Base-by-base conservation (phyloP, 2,113 vertebrate genomes). In the Ifrita kowaldi region DNA sequence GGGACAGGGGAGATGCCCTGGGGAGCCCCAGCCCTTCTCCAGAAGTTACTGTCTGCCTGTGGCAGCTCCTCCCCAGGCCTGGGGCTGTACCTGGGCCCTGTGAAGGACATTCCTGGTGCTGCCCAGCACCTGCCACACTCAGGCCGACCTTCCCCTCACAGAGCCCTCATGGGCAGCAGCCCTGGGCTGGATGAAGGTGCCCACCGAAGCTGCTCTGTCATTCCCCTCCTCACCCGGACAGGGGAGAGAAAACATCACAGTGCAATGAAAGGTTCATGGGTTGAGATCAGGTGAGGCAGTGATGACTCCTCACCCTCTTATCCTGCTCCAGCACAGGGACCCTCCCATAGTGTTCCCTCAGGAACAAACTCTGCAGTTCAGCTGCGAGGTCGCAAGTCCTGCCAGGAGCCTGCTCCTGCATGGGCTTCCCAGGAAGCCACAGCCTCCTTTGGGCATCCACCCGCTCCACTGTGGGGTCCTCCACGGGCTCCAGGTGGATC, bases 1-100 rank as follows among this genome's bases (percentile, higher is more conserved):
- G 26, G 16, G 1, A 13, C 11, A 4, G 21, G 9, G 6, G 18
- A 17, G 16, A 14, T 2, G 6, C 0, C 22, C 32, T 0, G 3
- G 11, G 16, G 35, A n/a, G 32, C 18, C 33, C 12, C 55, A 44
- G 44, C 10, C 22, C 37, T 6, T 23, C 3, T 1, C 9, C 70
- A 4, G 13, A 4, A 30, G 35, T 6, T 24, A 16, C 7, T 9
- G 12, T 19, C 33, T 37, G 22, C 6, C 37, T 4, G 15, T 9
- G 6, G 20, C 18, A 22, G 28, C 44, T 32, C 11, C 16, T 18
- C 1, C 11, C 6, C 4, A 30, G 6, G 3, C 30, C 41, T n/a
- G 41, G 27, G 39, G 30, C 49, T 2, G 2, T n/a, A 9, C 16
- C 32, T 37, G 32, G 12, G 13, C 1, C 21, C 56, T 53, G 15